phyloP scores from a whole-genome alignment of 2,888 invertebrate species.

The Prosopocoilus inquinatus region DNA sequence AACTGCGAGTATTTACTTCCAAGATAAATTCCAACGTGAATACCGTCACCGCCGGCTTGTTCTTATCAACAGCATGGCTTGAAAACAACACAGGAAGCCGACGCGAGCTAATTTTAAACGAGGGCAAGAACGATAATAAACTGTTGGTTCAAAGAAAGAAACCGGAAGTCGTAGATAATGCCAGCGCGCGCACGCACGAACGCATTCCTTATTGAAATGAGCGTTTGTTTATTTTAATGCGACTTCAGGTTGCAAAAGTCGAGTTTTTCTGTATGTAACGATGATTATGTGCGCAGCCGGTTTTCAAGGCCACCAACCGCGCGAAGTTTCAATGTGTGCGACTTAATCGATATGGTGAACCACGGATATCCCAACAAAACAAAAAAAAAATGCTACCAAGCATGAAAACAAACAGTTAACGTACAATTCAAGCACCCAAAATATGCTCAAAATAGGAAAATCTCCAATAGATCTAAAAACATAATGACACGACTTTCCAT shows the following conservation, averaged over 20 bases:
- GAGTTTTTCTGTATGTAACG: neutral
- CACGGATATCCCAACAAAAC: neutral
- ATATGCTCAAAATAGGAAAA: too few species aligned
- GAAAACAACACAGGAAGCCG: too few species aligned
- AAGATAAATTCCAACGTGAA: too few species aligned
- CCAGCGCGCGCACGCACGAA: too few species aligned
- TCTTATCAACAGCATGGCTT: too few species aligned
- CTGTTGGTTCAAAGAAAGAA: constrained; percentile 3
- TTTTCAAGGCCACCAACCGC: neutral
- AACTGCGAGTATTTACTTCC: too few species aligned
- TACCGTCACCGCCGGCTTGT: too few species aligned
- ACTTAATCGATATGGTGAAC: neutral
- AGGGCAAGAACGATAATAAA: constrained; percentile 1
- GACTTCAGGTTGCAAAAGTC: neutral
- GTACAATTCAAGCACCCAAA: too few species aligned
- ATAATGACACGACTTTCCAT: too few species aligned
- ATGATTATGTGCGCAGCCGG: neutral
- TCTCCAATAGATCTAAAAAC: too few species aligned
- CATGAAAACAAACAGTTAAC: too few species aligned
- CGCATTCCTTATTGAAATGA: neutral
- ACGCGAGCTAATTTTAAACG: constrained; percentile 1
- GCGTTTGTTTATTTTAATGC: neutral
- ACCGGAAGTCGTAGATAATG: neutral
- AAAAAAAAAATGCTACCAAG: too few species aligned
- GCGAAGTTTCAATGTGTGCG: neutral